A percentile compares a stretch with the other conserved stretches of the same genome.
Conservation (phyloP, 2,888 invertebrate species). For the Zygaena filipendulae region DNA sequence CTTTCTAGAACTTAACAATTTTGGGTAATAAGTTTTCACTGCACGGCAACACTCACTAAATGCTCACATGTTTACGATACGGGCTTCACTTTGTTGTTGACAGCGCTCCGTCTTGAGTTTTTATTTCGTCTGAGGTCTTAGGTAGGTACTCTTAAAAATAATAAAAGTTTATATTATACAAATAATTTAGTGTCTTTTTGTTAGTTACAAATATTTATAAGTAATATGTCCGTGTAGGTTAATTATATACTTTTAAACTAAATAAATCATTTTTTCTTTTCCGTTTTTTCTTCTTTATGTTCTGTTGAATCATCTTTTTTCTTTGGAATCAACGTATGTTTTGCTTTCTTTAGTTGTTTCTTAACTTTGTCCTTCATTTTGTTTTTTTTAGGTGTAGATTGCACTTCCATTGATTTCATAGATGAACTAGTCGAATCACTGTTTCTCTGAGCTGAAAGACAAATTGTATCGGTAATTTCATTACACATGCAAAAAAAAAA, state of each 20-base stretch:
- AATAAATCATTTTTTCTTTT: constrained; percentile 37
- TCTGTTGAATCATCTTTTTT: constrained; percentile 57
- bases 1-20: too few relatives aligned
- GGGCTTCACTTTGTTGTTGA: too few relatives aligned
- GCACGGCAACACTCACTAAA: too few relatives aligned
- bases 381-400: constrained; percentile 45
- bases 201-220: constrained; percentile 8
- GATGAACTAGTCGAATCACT: constrained; percentile 56
- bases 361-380: constrained; percentile 62
- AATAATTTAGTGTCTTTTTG: too few relatives aligned
- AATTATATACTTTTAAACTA: neutral
- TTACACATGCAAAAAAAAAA: constrained; percentile 2
- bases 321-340: constrained; percentile 49
- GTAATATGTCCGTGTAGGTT: constrained; percentile 2
- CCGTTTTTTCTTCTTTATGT: constrained; percentile 42
- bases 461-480: too few relatives aligned
- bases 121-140: too few relatives aligned
- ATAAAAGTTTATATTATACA: too few relatives aligned
- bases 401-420: constrained; percentile 46
- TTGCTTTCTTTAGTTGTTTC: constrained; percentile 59
- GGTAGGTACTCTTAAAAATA: too few relatives aligned
- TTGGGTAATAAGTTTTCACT: too few relatives aligned
- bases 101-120: too few relatives aligned
- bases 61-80: too few relatives aligned
- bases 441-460: constrained; percentile 52